Evolutionary conservation across 2,888 invertebrate species (phyloP).

Genomic region (Lysandra coridon): DNA sequence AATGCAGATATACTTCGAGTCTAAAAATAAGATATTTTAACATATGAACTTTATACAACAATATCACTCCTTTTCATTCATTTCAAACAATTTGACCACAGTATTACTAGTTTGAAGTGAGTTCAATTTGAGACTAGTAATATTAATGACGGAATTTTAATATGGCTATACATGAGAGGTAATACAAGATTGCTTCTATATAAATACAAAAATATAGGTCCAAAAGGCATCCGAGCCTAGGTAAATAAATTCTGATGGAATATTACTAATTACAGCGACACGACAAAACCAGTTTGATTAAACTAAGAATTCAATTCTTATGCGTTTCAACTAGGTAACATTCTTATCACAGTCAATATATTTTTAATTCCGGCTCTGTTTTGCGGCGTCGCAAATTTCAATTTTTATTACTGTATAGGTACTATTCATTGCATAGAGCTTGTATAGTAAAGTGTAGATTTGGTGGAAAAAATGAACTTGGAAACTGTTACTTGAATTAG

Average conservation of each 20-base stretch:
- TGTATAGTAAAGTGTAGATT: background rate
- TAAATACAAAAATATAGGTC: background rate
- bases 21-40: slow-evolving; percentile 67
- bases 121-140: slow-evolving; percentile 53
- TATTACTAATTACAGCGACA: background rate
- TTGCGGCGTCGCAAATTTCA: background rate
- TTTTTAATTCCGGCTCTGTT: slow-evolving; percentile 26
- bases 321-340: slow-evolving; percentile 55
- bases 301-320: slow-evolving; percentile 51
- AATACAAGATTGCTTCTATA: background rate
- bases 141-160: slow-evolving; percentile 43
- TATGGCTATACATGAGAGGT: background rate
- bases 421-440: background rate
- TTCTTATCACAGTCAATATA: slow-evolving; percentile 56
- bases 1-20: slow-evolving; percentile 63
- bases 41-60: slow-evolving; percentile 51
- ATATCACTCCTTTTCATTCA: slow-evolving; percentile 53
- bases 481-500: background rate
- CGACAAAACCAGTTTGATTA: slow-evolving; percentile 30
- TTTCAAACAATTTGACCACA: slow-evolving; percentile 49
- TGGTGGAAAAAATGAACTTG: too few relatives aligned
- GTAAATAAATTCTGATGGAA: background rate
- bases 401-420: background rate
- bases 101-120: slow-evolving; percentile 44
- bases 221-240: background rate